Evolutionary conservation across 2,113 vertebrate species (phyloP), one percentile per base, ranked within the genome.

Genomic region (Oncorhynchus nerka): DNA sequence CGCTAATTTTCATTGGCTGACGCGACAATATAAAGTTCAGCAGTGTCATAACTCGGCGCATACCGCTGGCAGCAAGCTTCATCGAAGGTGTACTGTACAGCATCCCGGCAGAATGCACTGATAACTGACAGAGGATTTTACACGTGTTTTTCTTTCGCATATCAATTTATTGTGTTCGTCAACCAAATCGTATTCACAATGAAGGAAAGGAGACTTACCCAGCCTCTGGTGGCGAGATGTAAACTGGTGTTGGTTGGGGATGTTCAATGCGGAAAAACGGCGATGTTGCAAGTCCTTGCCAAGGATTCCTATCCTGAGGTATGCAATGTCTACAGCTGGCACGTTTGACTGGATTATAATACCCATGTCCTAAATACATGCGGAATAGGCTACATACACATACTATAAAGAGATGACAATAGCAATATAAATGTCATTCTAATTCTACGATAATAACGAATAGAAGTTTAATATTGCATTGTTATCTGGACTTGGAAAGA

Each of bases 281-380:
- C 97, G 65, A 99, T 98, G 97, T 90, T 99, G 86, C 97, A 98
- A 87, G 97, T 99, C 81, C 70, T 99, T 84, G 96, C 95, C 0
- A 99, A 97, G 84, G 97, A 99, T 86, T 97, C 95, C 87, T 99
- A 98, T 68, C 97, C 97, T 0, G 97, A 99, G 97, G 97, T 98
- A 93, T 89, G 94, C 79, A 5, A 7, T 55, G 15, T 9, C 51
- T 62, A 66, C n/a, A 24, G 15, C 16, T 49, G 22, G 59, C 55
- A 7, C 55, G 0, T 16, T 19, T 55, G 51, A 55, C 51, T 55
- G 51, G 16, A 30, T 22, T 59, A 45, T 45, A 45, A 69, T n/a
- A 70, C 68, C 76, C 49, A 45, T 64, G 24, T 64, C 34, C 19
- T 22, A 70, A 30, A 70, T 70, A 8, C 16, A 48, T 57, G 2